A percentile compares a stretch with the other conserved stretches of the same genome.
Conservation (phyloP, 2,888 invertebrate species). For the Spodoptera picta region DNA sequence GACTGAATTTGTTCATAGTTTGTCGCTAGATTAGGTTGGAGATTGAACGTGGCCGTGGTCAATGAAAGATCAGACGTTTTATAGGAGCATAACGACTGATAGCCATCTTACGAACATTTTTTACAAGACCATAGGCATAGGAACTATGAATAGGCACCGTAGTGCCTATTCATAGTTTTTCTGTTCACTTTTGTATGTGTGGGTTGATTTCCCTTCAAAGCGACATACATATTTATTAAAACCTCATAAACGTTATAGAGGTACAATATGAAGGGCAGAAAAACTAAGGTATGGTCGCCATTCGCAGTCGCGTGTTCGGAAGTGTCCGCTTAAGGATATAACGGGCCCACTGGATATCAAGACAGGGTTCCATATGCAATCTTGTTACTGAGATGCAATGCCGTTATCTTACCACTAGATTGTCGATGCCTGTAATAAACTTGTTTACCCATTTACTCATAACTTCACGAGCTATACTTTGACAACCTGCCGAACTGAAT, state of each 20-base stretch:
- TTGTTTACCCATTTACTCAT: constrained; percentile 67
- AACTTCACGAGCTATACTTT: constrained; percentile 36
- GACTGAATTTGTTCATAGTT: constrained; percentile 64
- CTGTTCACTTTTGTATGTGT: background rate
- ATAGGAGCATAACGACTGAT: constrained; percentile 31
- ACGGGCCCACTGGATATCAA: constrained; percentile 73
- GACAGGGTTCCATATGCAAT: constrained; percentile 69
- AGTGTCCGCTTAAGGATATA: constrained; percentile 74
- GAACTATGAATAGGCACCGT: no score
- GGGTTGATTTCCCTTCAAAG: constrained; percentile 23
- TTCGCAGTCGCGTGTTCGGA: constrained; percentile 66
- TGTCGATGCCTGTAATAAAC: constrained; percentile 59
- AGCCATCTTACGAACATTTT: constrained; percentile 22
- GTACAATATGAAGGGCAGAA: constrained; percentile 36
- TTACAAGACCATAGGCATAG: constrained; percentile 14
- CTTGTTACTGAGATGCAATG: constrained; percentile 65
- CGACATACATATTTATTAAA: constrained; percentile 20
- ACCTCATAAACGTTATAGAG: constrained; percentile 5
- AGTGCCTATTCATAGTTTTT: constrained; percentile 4
- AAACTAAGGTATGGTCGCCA: constrained; percentile 50
- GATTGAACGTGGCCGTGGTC: constrained; percentile 62
- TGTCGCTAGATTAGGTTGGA: constrained; percentile 68
- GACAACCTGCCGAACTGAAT: constrained; percentile 28
- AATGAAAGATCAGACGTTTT: constrained; percentile 38
- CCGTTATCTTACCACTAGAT: constrained; percentile 67